phyloP scores from a whole-genome alignment of 2,888 invertebrate genomes.

The Sinhomidia bicolor region DNA sequence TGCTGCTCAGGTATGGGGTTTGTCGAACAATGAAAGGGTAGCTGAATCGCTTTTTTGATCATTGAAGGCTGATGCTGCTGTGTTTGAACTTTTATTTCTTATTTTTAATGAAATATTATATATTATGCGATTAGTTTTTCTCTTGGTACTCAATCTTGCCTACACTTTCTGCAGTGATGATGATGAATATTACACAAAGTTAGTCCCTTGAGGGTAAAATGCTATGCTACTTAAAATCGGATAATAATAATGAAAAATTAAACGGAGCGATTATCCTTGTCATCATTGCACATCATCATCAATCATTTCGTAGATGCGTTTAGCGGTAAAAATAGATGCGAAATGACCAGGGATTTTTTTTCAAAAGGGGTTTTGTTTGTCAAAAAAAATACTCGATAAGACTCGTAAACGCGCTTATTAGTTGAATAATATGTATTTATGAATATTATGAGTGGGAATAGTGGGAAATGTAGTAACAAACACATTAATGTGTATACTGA shows the following conservation, averaged over 20 bases:
- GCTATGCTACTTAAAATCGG: constrained; percentile 19
- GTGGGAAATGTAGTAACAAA: no score
- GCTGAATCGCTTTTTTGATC: no score
- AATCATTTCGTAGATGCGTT: constrained; percentile 12
- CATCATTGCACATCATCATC: constrained; percentile 45
- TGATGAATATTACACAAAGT: background rate
- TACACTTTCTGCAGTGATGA: background rate
- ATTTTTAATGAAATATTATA: no score
- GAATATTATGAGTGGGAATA: no score
- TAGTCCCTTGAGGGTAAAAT: background rate
- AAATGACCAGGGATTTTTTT: constrained; percentile 24
- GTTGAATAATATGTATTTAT: no score
- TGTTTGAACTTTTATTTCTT: no score
- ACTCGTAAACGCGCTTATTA: background rate
- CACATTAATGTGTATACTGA: background rate
- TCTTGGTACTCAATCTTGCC: no score
- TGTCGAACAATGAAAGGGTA: background rate
- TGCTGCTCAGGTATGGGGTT: constrained; percentile 30
- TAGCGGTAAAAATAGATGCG: constrained; percentile 32
- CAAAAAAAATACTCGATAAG: no score
- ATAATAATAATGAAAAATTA: constrained; percentile 32
- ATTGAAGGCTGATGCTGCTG: no score
- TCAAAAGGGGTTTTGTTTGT: background rate
- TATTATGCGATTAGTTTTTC: no score
- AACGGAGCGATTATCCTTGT: constrained; percentile 49